These are phyloP conservation scores for Aegithalos caudatus DNA, from an alignment of 2,113 vertebrate genomes.

Conservation along the genomic window DNA sequence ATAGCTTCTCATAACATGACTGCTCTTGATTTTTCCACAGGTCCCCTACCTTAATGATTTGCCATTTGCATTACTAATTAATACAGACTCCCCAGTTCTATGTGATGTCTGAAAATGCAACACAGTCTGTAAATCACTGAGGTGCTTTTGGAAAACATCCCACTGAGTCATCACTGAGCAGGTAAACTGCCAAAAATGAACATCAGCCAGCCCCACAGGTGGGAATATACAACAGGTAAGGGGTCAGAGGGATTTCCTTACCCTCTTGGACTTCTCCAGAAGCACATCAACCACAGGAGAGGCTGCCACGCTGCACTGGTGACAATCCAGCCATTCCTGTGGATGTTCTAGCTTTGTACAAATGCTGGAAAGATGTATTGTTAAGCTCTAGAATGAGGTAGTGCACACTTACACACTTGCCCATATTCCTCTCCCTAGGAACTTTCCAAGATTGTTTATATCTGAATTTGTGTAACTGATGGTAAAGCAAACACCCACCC, in stretches of 20 bases:
- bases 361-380: neutral
- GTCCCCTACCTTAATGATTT: neutral
- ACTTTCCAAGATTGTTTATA: fast-evolving
- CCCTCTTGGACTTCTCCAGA: neutral
- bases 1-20: neutral
- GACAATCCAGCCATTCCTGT: neutral
- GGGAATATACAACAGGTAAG: neutral
- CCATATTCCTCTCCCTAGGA: neutral
- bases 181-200: neutral
- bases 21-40: neutral
- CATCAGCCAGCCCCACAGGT: neutral
- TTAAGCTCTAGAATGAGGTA: neutral
- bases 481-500: neutral
- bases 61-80: neutral
- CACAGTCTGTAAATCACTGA: neutral
- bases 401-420: neutral
- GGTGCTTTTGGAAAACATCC: neutral
- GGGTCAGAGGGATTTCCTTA: neutral
- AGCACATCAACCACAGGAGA: neutral
- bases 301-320: neutral
- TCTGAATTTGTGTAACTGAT: neutral
- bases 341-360: neutral
- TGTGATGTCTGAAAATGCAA: neutral
- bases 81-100: neutral
- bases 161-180: neutral